Percentiles rank a stretch among this genome's conserved stretches.
Conservation (phyloP, 2,113 vertebrate genomes). For the mouse (Mus musculus) region DNA sequence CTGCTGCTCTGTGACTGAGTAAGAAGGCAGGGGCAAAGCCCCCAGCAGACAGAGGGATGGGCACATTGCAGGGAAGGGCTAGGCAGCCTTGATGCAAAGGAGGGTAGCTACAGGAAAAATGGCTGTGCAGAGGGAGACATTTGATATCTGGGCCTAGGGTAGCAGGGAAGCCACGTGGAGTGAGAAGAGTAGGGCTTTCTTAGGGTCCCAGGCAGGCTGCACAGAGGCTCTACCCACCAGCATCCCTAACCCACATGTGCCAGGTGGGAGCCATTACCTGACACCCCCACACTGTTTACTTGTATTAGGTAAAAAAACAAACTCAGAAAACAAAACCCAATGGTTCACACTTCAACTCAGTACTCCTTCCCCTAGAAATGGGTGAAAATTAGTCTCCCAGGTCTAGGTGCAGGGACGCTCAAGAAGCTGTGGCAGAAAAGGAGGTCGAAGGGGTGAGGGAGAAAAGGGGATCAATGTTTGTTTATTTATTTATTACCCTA, state of each 20-base stretch:
- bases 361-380: background rate
- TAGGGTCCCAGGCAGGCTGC: background rate
- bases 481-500: background rate
- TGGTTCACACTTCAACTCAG: background rate
- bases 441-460: background rate
- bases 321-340: background rate
- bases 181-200: background rate
- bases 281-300: background rate
- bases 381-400: accelerated
- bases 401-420: background rate
- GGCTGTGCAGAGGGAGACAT: background rate
- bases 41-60: background rate
- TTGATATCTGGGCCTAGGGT: background rate
- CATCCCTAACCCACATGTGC: background rate
- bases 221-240: background rate
- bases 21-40: background rate
- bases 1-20: background rate
- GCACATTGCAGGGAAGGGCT: background rate
- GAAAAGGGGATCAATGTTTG: background rate
- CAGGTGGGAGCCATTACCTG: background rate
- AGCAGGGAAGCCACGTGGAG: background rate
- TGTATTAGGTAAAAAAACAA: background rate
- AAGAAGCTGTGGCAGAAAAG: background rate
- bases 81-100: background rate
- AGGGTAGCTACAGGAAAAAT: too few species aligned